Base-by-base conservation (phyloP, 2,888 invertebrate species). In the Xestia xanthographa region DNA sequence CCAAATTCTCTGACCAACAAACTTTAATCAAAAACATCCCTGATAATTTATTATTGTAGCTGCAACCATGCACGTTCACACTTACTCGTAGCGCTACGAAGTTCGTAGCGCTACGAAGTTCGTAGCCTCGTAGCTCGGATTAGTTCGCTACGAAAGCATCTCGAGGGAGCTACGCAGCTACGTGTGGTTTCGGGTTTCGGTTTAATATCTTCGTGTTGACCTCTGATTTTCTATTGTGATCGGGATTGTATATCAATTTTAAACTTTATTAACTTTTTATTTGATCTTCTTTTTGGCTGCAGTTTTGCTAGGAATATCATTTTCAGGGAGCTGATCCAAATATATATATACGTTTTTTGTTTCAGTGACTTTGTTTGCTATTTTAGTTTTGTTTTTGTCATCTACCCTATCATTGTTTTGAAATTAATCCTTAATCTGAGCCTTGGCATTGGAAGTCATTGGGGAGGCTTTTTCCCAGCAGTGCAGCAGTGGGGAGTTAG, bases 101-200 rank as follows among this genome's bases (percentile, higher is more conserved):
- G 4, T 38, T 75, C 78, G 75, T 75, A 77, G 43, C 66, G 29
- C 75, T 78, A 75, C 75, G 45, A 60, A 56, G 4, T 38, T 75
- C 78, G 75, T 75, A 77, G 43, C 66, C 8, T 60, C 70, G 56
- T 77, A 82, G 82, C 65, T 34, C 41, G 58, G 82, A 78, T 78
- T 78, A 66, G 82, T 50, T 82, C 58, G 50, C 82, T 82, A 78
- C 78, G 76, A 81, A 76, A 26, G 14, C 34, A 48, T 48, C 77
- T 81, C 77, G 0, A n/a, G 75, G 77, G 82, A 56, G 76, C 82
- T 77, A 81, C 82, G 77, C 56, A 58, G 82, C 63, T 56, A 77
- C 76, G 76, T 81, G 83, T 41, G 78, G 62, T 67, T 77, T 69
- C 6, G 17, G 56, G 66, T 66, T 69, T 80, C 66, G 34, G n/a